Percentiles rank a stretch among this genome's conserved stretches.
Conservation (phyloP, 2,888 invertebrate genomes). For the Chloromyia formosa region DNA sequence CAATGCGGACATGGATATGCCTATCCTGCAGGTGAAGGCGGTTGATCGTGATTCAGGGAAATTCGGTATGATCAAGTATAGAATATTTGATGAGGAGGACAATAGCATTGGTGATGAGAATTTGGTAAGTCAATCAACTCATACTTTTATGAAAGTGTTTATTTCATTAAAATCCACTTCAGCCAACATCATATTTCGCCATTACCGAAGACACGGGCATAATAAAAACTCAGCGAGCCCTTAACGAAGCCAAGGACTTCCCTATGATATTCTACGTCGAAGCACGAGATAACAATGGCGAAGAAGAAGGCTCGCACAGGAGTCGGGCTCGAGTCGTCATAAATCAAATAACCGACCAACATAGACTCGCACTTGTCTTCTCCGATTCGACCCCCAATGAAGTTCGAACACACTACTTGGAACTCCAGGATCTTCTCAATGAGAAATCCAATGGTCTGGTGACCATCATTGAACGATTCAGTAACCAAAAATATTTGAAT, state of each 20-base stretch:
- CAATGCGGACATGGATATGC: slow-evolving; percentile 77
- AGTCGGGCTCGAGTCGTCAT: slow-evolving; percentile 61
- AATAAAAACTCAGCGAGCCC: slow-evolving; percentile 76
- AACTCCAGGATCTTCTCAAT: slow-evolving; percentile 64
- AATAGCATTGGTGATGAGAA: slow-evolving; percentile 57
- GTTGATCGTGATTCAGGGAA: slow-evolving; percentile 86
- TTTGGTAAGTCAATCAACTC: slow-evolving; percentile 53
- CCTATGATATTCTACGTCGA: slow-evolving; percentile 80
- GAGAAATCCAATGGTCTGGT: slow-evolving; percentile 73
- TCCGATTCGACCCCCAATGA: slow-evolving; percentile 77
- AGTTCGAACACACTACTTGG: slow-evolving; percentile 67
- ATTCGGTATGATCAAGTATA: slow-evolving; percentile 81
- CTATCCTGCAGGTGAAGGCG: slow-evolving; percentile 85
- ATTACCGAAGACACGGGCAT: slow-evolving; percentile 80
- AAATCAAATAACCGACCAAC: slow-evolving; percentile 80
- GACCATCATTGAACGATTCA: slow-evolving; percentile 84
- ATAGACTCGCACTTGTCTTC: slow-evolving; percentile 81
- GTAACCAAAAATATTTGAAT: slow-evolving; percentile 76
- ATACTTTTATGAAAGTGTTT: not conserved
- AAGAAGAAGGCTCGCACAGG: slow-evolving; percentile 65
- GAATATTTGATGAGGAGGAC: slow-evolving; percentile 62
- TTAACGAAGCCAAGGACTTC: slow-evolving; percentile 74
- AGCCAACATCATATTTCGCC: slow-evolving; percentile 69
- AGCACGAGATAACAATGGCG: slow-evolving; percentile 66
- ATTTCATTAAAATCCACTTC: slow-evolving; percentile 28